Percentiles rank a stretch among this genome's conserved stretches.
phyloP scores from a whole-genome alignment of 1,140 invertebrate genomes.

The Trichonephila clavata region DNA sequence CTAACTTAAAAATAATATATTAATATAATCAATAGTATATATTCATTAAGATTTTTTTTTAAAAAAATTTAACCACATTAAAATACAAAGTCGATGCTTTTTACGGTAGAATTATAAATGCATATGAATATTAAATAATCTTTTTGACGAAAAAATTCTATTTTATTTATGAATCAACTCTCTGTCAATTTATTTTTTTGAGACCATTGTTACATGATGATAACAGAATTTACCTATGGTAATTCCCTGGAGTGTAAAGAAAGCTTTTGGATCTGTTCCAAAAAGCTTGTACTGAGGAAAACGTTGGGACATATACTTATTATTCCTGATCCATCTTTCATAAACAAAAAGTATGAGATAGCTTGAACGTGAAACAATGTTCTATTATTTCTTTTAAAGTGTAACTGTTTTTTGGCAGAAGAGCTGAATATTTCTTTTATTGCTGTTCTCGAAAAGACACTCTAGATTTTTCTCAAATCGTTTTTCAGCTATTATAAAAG shows the following conservation, averaged over 20 bases:
- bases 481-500: too few species aligned
- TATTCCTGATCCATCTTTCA: not conserved
- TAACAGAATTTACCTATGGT: constrained; percentile 9
- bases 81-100: too few species aligned
- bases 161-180: not conserved
- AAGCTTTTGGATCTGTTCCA: not conserved
- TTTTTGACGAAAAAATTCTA: not conserved
- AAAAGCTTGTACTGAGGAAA: not conserved
- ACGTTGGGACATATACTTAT: not conserved
- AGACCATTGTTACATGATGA: not conserved
- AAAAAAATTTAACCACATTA: too few species aligned
- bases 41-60: too few species aligned
- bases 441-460: too few species aligned
- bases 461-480: too few species aligned
- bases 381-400: not conserved
- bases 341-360: not conserved
- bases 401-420: not conserved
- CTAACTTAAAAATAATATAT: too few species aligned
- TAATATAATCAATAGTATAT: too few species aligned
- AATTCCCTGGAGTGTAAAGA: not conserved
- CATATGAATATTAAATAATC: not conserved
- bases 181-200: not conserved
- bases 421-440: too few species aligned
- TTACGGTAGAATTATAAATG: too few species aligned
- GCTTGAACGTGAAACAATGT: not conserved